These are phyloP conservation scores for Antennarius striatus DNA, from an alignment of 2,113 vertebrate genomes.

Conservation along the genomic window DNA sequence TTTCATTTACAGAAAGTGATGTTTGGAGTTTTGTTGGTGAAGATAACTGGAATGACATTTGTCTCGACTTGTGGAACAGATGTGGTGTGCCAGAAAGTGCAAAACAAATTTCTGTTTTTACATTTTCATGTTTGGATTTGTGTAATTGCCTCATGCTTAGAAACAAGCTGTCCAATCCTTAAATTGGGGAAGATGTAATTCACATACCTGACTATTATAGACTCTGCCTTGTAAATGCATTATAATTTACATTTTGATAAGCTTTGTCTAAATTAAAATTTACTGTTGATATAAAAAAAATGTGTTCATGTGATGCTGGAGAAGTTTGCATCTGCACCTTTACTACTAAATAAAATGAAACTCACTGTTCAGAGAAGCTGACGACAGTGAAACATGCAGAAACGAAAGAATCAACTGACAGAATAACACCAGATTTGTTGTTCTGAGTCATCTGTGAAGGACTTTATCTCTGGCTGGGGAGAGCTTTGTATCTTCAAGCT, in stretches of 20 bases:
- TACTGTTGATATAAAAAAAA: not conserved
- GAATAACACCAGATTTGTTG: too few species aligned
- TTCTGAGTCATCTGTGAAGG: too few species aligned
- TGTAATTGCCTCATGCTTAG: too few species aligned
- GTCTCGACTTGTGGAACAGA: not conserved
- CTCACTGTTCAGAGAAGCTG: not conserved
- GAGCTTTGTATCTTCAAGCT: not conserved
- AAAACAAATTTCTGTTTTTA: not conserved
- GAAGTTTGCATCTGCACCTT: not conserved
- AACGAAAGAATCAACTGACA: too few species aligned
- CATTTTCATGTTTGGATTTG: not conserved
- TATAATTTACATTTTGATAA: too few species aligned
- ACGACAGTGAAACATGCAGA: too few species aligned
- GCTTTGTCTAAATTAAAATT: too few species aligned
- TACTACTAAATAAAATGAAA: not conserved
- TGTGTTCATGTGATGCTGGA: conserved; percentile 3
- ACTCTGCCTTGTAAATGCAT: too few species aligned
- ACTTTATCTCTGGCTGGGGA: not conserved
- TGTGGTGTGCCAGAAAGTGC: conserved; percentile 11
- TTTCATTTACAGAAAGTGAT: too few species aligned
- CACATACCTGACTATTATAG: too few species aligned
- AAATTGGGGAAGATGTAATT: too few species aligned
- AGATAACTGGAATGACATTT: not conserved
- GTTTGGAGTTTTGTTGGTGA: not conserved
- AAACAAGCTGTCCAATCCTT: too few species aligned